These are phyloP conservation scores for Lamprotornis superbus DNA, from an alignment of 2,113 vertebrate genomes.

Conservation along the genomic window DNA sequence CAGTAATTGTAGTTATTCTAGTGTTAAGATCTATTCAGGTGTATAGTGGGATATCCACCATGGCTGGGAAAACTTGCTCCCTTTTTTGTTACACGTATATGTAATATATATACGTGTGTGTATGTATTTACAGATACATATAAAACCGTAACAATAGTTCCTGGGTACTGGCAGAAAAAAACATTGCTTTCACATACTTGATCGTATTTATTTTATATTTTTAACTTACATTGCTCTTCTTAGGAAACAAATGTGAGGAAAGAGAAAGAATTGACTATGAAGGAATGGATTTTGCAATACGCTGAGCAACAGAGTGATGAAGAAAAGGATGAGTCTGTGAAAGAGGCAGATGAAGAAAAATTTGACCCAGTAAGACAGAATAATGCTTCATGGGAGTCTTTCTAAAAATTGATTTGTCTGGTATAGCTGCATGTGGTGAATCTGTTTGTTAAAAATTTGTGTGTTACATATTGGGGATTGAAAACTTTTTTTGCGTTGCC, in stretches of 20 bases:
- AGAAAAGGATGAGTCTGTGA: constrained; percentile 73
- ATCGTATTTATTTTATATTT: neutral
- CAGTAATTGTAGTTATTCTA: neutral
- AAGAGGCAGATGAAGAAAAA: constrained; percentile 77
- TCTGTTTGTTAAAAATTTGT: neutral
- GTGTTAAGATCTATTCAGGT: neutral
- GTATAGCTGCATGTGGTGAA: neutral
- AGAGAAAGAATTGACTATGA: constrained; percentile 81
- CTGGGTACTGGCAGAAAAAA: neutral
- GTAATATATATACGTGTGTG: neutral
- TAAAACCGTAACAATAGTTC: neutral
- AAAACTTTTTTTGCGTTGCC: fast-evolving
- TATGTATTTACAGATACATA: neutral
- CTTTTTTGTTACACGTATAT: fast-evolving
- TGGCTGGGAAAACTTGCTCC: neutral
- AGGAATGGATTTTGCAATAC: constrained; percentile 93
- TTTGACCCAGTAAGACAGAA: constrained; percentile 89
- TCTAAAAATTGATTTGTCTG: neutral
- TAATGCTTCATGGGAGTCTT: neutral
- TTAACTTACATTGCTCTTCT: neutral
- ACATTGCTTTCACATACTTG: neutral
- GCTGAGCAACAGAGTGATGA: constrained; percentile 87
- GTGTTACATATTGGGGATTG: neutral
- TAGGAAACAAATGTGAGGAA: constrained; percentile 66
- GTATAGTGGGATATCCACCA: neutral